Percentiles rank a stretch among this genome's conserved stretches.
phyloP scores from a whole-genome alignment of 2,888 invertebrate genomes.

The Gibbula magus region DNA sequence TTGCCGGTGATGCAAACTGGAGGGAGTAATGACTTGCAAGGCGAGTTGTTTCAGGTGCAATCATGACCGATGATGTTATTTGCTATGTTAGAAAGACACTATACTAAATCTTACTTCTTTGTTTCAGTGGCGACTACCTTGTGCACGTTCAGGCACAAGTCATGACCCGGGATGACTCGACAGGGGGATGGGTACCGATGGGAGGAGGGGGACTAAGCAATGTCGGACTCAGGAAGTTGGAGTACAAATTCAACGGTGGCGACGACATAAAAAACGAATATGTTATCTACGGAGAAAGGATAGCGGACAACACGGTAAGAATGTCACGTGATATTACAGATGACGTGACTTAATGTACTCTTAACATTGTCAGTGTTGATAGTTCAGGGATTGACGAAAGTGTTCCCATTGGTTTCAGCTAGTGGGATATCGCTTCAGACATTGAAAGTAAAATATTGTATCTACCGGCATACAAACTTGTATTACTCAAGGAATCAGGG shows the following conservation, averaged over 20 bases:
- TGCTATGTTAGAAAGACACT: constrained; percentile 50
- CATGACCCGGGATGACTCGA: constrained; percentile 98
- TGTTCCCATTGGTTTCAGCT: no score
- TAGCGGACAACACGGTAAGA: constrained; percentile 92
- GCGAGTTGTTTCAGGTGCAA: no score
- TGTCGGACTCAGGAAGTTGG: constrained; percentile 78
- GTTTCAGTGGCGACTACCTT: constrained; percentile 77
- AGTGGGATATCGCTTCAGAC: no score
- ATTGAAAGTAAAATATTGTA: no score
- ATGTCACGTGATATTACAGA: constrained; percentile 1
- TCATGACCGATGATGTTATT: neutral
- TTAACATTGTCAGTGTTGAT: no score
- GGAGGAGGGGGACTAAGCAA: constrained; percentile 95
- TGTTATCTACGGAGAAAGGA: constrained; percentile 92
- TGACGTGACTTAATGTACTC: no score
- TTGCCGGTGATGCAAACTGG: no score
- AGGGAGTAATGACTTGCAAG: no score
- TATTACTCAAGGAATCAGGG: no score
- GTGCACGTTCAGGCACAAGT: constrained; percentile 99
- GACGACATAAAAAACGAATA: constrained; percentile 79
- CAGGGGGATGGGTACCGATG: constrained; percentile 94
- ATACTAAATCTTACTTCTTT: constrained; percentile 18
- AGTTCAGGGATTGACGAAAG: no score
- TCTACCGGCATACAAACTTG: no score
- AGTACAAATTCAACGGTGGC: constrained; percentile 42